Percentiles rank a stretch among this genome's conserved stretches.
phyloP scores from a whole-genome alignment of 2,797 vertebrate genomes.

The Sebastes cheni region DNA sequence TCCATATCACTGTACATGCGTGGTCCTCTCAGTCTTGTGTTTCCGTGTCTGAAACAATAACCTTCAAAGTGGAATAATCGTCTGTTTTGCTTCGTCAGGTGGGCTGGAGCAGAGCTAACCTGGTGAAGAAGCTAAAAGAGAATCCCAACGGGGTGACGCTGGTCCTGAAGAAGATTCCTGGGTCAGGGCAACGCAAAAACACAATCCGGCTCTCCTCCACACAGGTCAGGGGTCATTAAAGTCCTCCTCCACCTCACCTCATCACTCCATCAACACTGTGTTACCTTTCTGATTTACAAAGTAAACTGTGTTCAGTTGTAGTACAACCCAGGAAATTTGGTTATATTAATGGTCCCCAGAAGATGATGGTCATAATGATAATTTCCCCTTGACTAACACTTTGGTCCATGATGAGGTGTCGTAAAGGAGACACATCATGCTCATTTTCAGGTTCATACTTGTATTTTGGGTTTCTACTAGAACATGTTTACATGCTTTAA shows the following conservation, averaged over 20 bases:
- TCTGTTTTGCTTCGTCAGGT: conserved; percentile 78
- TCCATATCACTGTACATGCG: neutral
- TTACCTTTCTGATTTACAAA: neutral
- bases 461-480: neutral
- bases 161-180: conserved; percentile 89
- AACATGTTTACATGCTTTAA: too few species aligned
- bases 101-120: conserved; percentile 89
- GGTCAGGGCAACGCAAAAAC: conserved; percentile 44
- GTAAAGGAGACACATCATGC: accelerated
- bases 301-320: neutral
- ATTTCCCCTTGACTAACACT: neutral
- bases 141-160: conserved; percentile 81
- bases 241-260: neutral
- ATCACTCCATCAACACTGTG: neutral
- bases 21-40: neutral
- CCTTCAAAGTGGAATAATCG: neutral
- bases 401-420: neutral
- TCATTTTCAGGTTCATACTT: neutral
- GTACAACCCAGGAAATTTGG: neutral
- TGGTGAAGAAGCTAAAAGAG: conserved; percentile 88
- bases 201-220: neutral
- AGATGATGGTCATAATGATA: neutral
- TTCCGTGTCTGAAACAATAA: neutral
- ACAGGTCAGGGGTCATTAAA: conserved; percentile 51
- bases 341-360: neutral